Base-by-base conservation (phyloP, 1,140 invertebrate genomes). In the Magallana angulata region DNA sequence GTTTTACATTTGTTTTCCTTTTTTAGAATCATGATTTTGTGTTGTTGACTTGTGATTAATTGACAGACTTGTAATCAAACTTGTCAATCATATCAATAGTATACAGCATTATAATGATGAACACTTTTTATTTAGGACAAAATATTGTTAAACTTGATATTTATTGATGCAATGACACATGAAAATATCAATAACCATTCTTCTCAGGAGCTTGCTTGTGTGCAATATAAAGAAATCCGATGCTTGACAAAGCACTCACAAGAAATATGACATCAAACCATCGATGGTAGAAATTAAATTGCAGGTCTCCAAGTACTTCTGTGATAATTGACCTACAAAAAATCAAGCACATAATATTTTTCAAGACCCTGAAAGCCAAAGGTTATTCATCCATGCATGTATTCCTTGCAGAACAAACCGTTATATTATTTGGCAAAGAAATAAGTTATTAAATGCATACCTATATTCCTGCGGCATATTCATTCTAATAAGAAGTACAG, bases 201-300 rank as follows among this genome's bases (percentile, higher is more conserved):
- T 87, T 89, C 82, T 87, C 88, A 9, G 85, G 85, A 11, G 93
- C 90, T 81, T 94, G 93, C 90, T 94, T 94, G 85, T 94, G 98
- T 18, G 98, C 98, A 84, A 99, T 95, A 95, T 99, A 99, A 48
- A 99, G 95, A 92, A 99, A 99, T 88, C 97, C 97, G 93, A 99
- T 99, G 89, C 98, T 99, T 30, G 98, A 98, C 68, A 99, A 94
- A 1, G 99, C 99, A 92, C 98, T 99, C 57, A 99, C 97, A 82
- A 99, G 96, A 95, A 99, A 99, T 94, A 99, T 99, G 0, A 99
- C 98, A 95, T 99, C 99, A 95, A 99, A 99, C 99, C 99, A 99
- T 82, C 99, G 96, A 95, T 99, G 99, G 94, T 99, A 99, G 96
- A 99, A 99, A 94, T 98, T 99, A 92, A 99, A 99, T 94, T 99